Evolutionary conservation across 2,113 vertebrate species (phyloP), one percentile per base, ranked within the genome.

Genomic region (Lichenostomus cassidix): DNA sequence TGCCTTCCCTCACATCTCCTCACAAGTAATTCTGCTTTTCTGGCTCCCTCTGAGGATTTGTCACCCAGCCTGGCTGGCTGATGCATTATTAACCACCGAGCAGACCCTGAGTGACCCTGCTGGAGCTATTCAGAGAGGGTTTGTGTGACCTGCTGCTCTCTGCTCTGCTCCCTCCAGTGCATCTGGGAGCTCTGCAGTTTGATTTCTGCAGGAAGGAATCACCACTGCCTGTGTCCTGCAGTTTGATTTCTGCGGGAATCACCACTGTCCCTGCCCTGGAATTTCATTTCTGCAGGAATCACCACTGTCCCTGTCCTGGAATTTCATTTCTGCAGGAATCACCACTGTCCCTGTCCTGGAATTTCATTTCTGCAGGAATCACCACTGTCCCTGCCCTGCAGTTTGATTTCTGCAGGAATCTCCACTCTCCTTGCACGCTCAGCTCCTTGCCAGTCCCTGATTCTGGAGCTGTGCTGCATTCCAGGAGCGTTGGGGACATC

Each of bases 401-500:
- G 16, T 42, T 15, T 42, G 37, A 3, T 53, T 42, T 18, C 71
- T 8, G 22, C 2, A 35, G 77, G 56, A 44, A 9, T 5, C 75
- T 9, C 10, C 39, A 9, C 39, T 39, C 39, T 39, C 70, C 49
- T 65, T 8, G 56, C 31, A 59, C 62, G 4, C 74, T 53, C 70
- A 9, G 25, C 55, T 70, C 60, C 42, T 33, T 65, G 56, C 15
- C 83, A 76, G 68, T 46, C 42, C 24, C 47, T n/a, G 44, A 15
- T n/a, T 95, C 89, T 82, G 20, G 81, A 67, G 12, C 79, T 95
- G 93, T 71, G 29, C 62, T 24, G 69, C 92, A 97, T 97, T 94
- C 69, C 90, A 98, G 96, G 98, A 94, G 86, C 96, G n/a, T 86
- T 97, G 97, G 95, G 96, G 98, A 98, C 98, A 98, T 98, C 98